Evolutionary conservation across 2,113 vertebrate genomes (phyloP).

Genomic region (Eurypyga helias): DNA sequence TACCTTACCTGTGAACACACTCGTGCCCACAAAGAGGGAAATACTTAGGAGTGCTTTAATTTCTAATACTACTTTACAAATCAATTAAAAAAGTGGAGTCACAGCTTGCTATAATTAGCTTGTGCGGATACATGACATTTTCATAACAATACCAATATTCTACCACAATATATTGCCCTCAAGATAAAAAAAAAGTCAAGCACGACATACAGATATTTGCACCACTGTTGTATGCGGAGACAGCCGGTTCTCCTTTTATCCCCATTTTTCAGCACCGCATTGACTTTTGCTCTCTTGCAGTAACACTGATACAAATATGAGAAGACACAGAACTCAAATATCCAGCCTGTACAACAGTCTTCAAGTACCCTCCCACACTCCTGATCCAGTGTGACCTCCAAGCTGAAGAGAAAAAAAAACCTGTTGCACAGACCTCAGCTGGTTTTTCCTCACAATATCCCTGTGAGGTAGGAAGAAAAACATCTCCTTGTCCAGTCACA

Average conservation of each 20-base stretch:
- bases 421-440: neutral
- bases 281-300: neutral
- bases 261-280: neutral
- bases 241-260: neutral
- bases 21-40: neutral
- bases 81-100: neutral
- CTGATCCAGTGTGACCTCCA: neutral
- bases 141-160: neutral
- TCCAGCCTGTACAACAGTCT: neutral
- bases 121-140: neutral
- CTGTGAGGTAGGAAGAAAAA: conserved; percentile 42
- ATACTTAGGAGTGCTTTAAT: neutral
- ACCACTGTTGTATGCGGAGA: neutral
- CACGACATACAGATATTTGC: neutral
- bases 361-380: neutral
- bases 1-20: neutral
- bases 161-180: neutral
- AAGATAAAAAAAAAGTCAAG: neutral
- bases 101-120: neutral
- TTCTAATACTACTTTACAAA: neutral
- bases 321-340: neutral
- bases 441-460: conserved; percentile 38
- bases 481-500: neutral
- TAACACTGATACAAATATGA: neutral
- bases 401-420: neutral